Evolutionary conservation across 2,113 vertebrate genomes (phyloP), one percentile per base, ranked within the genome.

Genomic region (Zosterops hypoxanthus): DNA sequence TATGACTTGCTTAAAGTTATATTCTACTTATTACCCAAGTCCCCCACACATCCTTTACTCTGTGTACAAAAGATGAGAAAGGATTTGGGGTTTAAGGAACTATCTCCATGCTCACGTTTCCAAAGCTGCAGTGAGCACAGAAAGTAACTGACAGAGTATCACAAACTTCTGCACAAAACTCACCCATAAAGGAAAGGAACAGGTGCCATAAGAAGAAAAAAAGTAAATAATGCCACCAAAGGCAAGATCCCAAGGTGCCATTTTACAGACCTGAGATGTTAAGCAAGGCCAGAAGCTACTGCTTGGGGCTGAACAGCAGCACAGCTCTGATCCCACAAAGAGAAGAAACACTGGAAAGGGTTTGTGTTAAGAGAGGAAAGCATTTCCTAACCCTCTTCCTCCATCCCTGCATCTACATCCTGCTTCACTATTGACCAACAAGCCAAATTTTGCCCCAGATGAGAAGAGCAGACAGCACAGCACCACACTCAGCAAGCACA

Each of bases 61-160:
- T 70, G n/a, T 10, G 64, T 5, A 56, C 11, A 31, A 31, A 85
- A 64, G 21, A 84, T 15, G 8, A 59, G 25, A 47, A 71, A 56
- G 9, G 3, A 14, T 61, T 34, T n/a, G 16, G 18, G 12, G 16
- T 79, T 63, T 24, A 82, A 68, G 39, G 36, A 55, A 47, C 44
- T 5, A 21, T n/a, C 59, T 47, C 71, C 41, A 60, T 3, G 1
- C 16, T 13, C 0, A 0, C 8, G 55, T 59, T 72, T 77, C 80
- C 77, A 69, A 69, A 85, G 23, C 19, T 53, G 36, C 63, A 22
- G 33, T 24, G n/a, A 59, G 22, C 33, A 57, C 22, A 56, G 31
- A 57, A 57, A 34, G 33, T 57, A 57, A 57, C 22, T 57, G 56
- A n/a, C 21, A 57, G 33, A 57, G 22, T 34, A 34, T 24, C 56